These are phyloP conservation scores for Iguana delicatissima DNA, from an alignment of 2,797 vertebrate genomes.

Conservation along the genomic window DNA sequence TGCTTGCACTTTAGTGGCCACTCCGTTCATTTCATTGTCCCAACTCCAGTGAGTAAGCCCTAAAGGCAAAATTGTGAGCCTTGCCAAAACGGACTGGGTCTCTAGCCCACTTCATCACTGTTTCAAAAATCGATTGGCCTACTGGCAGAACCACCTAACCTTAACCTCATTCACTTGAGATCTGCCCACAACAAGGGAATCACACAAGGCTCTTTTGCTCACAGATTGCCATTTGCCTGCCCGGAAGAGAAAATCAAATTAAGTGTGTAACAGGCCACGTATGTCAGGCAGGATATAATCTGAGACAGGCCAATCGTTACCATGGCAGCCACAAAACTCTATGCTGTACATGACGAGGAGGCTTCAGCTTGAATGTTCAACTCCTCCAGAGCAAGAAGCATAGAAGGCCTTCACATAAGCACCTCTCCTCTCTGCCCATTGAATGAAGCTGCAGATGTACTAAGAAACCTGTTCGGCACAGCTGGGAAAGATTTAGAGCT, in stretches of 20 bases:
- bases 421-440: background rate
- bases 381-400: background rate
- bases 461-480: background rate
- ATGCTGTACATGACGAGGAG: background rate
- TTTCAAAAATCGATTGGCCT: background rate
- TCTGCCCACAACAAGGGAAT: background rate
- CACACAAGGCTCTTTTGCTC: background rate
- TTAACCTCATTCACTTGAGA: background rate
- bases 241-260: background rate
- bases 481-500: background rate
- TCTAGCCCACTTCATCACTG: background rate
- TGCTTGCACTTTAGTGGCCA: background rate
- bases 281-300: background rate
- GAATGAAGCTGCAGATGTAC: background rate
- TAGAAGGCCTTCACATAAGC: background rate
- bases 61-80: background rate
- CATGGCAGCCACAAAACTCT: background rate
- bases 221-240: background rate
- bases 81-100: background rate
- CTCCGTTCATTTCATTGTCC: background rate
- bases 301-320: background rate
- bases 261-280: background rate
- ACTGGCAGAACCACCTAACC: background rate
- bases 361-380: background rate
- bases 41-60: background rate